A percentile compares a stretch with the other conserved stretches of the same genome.
Evolutionary conservation across 2,888 invertebrate genomes (phyloP).

Genomic region (Sympetrum striolatum): DNA sequence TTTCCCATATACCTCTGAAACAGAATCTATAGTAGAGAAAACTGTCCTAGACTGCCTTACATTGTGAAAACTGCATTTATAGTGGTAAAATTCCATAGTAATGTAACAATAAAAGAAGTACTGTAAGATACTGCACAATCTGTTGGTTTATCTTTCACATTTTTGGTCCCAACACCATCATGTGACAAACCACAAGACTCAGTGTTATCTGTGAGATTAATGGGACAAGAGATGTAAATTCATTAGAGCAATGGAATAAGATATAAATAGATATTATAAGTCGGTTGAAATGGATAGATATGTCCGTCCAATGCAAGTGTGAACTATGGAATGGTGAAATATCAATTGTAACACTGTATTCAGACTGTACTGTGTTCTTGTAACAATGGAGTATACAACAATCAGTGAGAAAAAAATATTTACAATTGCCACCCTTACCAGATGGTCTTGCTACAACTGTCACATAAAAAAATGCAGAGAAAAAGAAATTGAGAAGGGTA

Average conservation of each 20-base stretch:
- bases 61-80: slow-evolving; percentile 36
- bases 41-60: slow-evolving; percentile 38
- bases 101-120: slow-evolving; percentile 42
- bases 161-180: slow-evolving; percentile 39
- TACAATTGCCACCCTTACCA: slow-evolving; percentile 31
- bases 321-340: slow-evolving; percentile 44
- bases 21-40: slow-evolving; percentile 42
- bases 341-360: slow-evolving; percentile 44
- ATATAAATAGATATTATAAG: slow-evolving; percentile 42
- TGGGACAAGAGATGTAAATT: slow-evolving; percentile 40
- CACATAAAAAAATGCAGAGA: slow-evolving; percentile 41
- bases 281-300: slow-evolving; percentile 39
- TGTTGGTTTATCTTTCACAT: slow-evolving; percentile 32
- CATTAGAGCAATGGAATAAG: slow-evolving; percentile 28
- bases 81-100: slow-evolving; percentile 40
- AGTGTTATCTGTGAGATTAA: slow-evolving; percentile 20
- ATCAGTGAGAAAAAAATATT: slow-evolving; percentile 44
- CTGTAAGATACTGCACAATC: slow-evolving; percentile 40
- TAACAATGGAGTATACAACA: slow-evolving; percentile 46
- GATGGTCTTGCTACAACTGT: slow-evolving; percentile 42
- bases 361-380: slow-evolving; percentile 44
- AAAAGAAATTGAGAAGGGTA: slow-evolving; percentile 31
- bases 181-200: slow-evolving; percentile 33
- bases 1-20: slow-evolving; percentile 40
- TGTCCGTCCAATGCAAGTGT: slow-evolving; percentile 45